Evolutionary conservation across 2,888 invertebrate genomes (phyloP).

Genomic region (Pardosa pseudoannulata): DNA sequence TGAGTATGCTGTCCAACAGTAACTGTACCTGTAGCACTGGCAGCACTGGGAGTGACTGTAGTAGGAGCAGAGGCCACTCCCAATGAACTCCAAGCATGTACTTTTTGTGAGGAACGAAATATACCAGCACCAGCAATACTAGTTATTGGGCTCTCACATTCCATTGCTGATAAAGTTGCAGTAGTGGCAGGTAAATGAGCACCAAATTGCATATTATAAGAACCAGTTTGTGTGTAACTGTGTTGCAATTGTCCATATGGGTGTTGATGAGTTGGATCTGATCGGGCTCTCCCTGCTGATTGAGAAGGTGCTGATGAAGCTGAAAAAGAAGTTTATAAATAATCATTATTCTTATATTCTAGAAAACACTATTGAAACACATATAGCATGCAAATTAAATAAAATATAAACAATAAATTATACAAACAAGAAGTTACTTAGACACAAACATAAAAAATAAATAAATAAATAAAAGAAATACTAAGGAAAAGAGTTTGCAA

Average conservation of each 20-base stretch:
- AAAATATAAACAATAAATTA: no score
- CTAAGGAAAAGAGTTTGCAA: no score
- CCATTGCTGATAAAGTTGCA: constrained; percentile 82
- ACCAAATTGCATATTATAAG: constrained; percentile 70
- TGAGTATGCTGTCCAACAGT: constrained; percentile 65
- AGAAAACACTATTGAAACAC: no score
- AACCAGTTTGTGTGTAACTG: constrained; percentile 75
- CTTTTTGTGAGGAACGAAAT: constrained; percentile 71
- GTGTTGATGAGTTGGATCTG: constrained; percentile 78
- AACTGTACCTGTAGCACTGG: constrained; percentile 56
- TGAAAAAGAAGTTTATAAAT: constrained; percentile 40
- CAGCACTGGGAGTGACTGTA: constrained; percentile 51
- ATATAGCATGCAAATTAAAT: no score
- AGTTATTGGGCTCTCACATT: constrained; percentile 84
- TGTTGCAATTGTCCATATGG: constrained; percentile 74
- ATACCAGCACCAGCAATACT: constrained; percentile 68
- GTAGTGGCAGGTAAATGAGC: constrained; percentile 62
- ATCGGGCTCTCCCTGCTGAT: constrained; percentile 76
- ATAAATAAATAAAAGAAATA: no score
- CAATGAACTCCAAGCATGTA: constrained; percentile 65
- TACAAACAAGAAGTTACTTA: no score
- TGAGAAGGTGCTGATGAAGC: constrained; percentile 72
- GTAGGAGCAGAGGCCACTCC: constrained; percentile 60
- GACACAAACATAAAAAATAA: no score
- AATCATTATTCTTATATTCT: no score